These are phyloP conservation scores for Platysternon megacephalum DNA, from an alignment of 2,113 vertebrate species.

Conservation along the genomic window DNA sequence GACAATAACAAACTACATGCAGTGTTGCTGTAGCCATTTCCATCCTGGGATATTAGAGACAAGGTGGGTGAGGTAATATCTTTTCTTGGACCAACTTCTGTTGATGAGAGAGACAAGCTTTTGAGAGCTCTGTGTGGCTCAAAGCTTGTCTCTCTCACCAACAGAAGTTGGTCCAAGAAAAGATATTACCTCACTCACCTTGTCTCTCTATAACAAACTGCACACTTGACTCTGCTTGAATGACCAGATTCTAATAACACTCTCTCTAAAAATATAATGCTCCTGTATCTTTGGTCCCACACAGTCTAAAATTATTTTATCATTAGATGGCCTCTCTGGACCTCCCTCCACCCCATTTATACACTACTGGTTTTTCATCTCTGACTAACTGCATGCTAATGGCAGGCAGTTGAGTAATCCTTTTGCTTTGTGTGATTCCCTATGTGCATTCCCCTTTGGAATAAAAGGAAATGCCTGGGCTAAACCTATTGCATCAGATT, in stretches of 20 bases:
- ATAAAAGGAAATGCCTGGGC: constrained; percentile 1
- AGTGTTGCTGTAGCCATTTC: not conserved
- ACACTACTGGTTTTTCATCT: not conserved
- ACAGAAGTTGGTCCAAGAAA: not conserved
- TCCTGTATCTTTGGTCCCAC: not conserved
- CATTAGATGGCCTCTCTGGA: not conserved
- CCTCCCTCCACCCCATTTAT: not conserved
- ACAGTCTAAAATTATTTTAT: not conserved
- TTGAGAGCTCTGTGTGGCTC: not conserved
- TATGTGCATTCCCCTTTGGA: not conserved
- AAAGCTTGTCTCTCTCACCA: not conserved
- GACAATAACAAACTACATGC: not conserved
- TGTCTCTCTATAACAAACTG: not conserved
- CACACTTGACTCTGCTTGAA: not conserved
- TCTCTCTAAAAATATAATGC: not conserved
- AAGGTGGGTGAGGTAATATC: not conserved
- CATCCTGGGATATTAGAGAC: not conserved
- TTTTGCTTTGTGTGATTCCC: not conserved
- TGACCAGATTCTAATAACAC: not conserved
- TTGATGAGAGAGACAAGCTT: not conserved
- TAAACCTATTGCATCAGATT: not conserved
- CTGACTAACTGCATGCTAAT: not conserved
- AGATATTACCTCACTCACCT: no score
- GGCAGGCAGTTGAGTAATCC: not conserved
- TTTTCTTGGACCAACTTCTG: not conserved